Conservation (phyloP, 2,113 vertebrate genomes). For the Rhinoderma darwinii region DNA sequence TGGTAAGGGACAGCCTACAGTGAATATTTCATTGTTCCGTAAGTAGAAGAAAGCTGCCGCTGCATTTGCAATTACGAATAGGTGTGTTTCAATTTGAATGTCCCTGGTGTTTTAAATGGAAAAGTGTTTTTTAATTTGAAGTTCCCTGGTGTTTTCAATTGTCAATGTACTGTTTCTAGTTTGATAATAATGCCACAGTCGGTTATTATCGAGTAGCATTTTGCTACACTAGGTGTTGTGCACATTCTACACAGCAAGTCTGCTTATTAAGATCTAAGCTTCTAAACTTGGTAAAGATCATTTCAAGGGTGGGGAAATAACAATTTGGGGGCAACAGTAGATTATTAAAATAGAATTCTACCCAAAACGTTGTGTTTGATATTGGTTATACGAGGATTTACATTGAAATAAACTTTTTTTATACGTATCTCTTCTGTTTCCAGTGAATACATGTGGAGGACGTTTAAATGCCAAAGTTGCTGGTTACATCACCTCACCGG, state of each 20-base stretch:
- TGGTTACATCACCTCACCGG: constrained; percentile 95
- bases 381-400: background rate
- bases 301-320: background rate
- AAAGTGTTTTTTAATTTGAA: background rate
- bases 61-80: background rate
- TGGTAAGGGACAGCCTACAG: background rate
- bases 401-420: background rate
- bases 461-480: constrained; percentile 89
- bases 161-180: background rate
- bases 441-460: constrained; percentile 82
- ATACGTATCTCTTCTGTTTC: constrained; percentile 60
- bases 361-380: background rate
- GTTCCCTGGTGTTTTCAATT: constrained; percentile 18
- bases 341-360: background rate
- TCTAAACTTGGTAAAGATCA: background rate
- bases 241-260: background rate
- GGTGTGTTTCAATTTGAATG: background rate
- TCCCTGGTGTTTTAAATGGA: constrained; percentile 10
- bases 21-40: background rate
- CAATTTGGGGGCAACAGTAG: no score
- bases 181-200: background rate
- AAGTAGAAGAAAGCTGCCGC: background rate
- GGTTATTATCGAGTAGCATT: background rate
- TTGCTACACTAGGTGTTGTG: background rate
- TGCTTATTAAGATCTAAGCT: background rate